A percentile compares a stretch with the other conserved stretches of the same genome.
Conservation (phyloP, 2,888 invertebrate genomes). For the Temnothorax rugatulus region DNA sequence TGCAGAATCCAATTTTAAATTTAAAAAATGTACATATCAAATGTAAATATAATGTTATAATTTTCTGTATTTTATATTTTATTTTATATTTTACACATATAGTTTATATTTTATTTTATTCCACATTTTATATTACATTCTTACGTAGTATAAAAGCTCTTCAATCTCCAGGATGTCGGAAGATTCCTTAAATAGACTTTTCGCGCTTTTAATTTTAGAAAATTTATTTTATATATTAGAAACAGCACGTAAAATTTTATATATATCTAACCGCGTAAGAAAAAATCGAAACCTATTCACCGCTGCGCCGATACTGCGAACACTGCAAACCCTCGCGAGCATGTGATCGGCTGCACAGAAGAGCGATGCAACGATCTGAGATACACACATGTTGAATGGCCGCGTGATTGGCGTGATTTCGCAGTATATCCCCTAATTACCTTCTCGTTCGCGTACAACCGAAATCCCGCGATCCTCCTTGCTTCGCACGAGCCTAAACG, state of each 20-base stretch:
- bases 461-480: constrained; percentile 6
- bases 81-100: constrained; percentile 1
- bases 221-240: neutral
- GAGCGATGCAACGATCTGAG: neutral
- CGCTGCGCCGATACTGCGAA: neutral
- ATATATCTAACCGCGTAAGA: neutral
- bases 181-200: neutral
- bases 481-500: neutral
- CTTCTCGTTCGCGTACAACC: constrained; percentile 22
- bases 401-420: neutral
- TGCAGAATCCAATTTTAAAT: constrained; percentile 4
- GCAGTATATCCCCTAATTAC: constrained; percentile 57
- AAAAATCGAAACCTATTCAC: neutral
- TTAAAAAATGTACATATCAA: constrained; percentile 35
- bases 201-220: neutral
- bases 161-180: neutral
- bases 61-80: constrained; percentile 26
- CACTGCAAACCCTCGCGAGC: neutral
- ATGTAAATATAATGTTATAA: constrained; percentile 28
- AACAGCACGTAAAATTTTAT: neutral
- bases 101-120: constrained; percentile 3
- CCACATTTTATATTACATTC: neutral
- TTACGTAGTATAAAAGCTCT: neutral
- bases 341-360: neutral
- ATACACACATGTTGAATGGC: neutral